phyloP scores from a whole-genome alignment of 2,113 vertebrate genomes.

The Acrocephalus kingi region DNA sequence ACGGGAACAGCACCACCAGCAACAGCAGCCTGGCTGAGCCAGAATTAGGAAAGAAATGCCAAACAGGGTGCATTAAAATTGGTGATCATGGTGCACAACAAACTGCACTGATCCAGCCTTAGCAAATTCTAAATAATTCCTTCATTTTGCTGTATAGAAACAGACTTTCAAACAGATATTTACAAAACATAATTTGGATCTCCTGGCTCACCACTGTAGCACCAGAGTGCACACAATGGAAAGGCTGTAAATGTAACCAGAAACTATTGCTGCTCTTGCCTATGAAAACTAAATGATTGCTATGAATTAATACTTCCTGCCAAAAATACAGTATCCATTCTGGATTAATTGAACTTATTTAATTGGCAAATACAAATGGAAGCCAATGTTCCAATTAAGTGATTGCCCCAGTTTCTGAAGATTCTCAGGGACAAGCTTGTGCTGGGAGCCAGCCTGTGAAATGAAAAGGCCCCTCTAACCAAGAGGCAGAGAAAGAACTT shows the following conservation, averaged over 20 bases:
- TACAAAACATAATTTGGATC: not conserved
- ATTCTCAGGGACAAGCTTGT: not conserved
- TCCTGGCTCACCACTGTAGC: not conserved
- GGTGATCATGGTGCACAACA: not conserved
- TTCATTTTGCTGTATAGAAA: not conserved
- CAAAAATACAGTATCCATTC: constrained; percentile 12
- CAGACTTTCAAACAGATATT: not conserved
- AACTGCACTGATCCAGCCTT: not conserved
- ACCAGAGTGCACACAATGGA: not conserved
- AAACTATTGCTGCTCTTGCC: not conserved
- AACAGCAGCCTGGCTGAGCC: not conserved
- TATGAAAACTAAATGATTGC: not conserved
- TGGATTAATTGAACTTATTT: constrained; percentile 5
- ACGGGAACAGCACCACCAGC: not conserved
- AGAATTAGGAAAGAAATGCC: not conserved
- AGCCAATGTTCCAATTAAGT: constrained; percentile 22
- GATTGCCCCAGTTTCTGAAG: not conserved
- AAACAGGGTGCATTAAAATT: not conserved
- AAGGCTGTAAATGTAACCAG: not conserved
- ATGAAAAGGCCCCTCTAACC: not conserved
- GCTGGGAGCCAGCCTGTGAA: constrained; percentile 1
- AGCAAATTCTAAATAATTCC: not conserved
- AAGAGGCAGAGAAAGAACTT: not conserved
- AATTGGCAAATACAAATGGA: constrained; percentile 21
- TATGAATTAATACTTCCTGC: not conserved